A percentile compares a stretch with the other conserved stretches of the same genome.
phyloP scores from a whole-genome alignment of 1,140 invertebrate species.

The Helicoverpa zea region DNA sequence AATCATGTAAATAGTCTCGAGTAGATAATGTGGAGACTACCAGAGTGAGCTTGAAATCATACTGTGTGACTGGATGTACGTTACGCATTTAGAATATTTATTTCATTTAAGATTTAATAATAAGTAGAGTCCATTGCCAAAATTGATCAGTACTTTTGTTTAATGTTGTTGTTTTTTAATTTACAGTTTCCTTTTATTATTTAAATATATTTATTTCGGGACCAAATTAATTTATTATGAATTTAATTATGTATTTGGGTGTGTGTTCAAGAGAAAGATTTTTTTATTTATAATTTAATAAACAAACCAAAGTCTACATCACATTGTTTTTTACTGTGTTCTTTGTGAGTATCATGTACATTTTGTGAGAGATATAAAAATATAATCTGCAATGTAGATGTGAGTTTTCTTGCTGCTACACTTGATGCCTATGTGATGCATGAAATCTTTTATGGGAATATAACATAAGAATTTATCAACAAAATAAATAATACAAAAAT shows the following conservation, averaged over 20 bases:
- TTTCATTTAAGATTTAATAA: slow-evolving; percentile 78
- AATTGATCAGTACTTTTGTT: slow-evolving; percentile 84
- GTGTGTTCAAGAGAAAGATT: slow-evolving; percentile 81
- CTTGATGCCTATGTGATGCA: slow-evolving; percentile 29
- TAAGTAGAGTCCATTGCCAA: slow-evolving; percentile 85
- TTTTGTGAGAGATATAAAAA: slow-evolving; percentile 68
- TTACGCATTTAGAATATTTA: slow-evolving; percentile 80
- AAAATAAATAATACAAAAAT: slow-evolving; percentile 45
- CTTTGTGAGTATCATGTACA: slow-evolving; percentile 68
- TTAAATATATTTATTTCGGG: slow-evolving; percentile 84
- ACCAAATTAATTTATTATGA: slow-evolving; percentile 86
- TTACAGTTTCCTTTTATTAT: slow-evolving; percentile 81
- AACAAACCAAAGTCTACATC: slow-evolving; percentile 85
- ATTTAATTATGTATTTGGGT: slow-evolving; percentile 84
- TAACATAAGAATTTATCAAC: background rate
- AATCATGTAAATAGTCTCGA: slow-evolving; percentile 77
- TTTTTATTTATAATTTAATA: slow-evolving; percentile 85
- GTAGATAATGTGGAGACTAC: slow-evolving; percentile 65
- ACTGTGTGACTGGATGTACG: slow-evolving; percentile 73
- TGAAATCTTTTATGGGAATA: slow-evolving; percentile 24
- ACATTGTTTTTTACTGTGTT: slow-evolving; percentile 78
- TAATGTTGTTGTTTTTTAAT: slow-evolving; percentile 78
- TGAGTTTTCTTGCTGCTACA: slow-evolving; percentile 36
- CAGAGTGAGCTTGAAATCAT: slow-evolving; percentile 69
- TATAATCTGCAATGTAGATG: slow-evolving; percentile 67